phyloP scores from a whole-genome alignment of 2,113 vertebrate genomes.

The Mobula hypostoma region DNA sequence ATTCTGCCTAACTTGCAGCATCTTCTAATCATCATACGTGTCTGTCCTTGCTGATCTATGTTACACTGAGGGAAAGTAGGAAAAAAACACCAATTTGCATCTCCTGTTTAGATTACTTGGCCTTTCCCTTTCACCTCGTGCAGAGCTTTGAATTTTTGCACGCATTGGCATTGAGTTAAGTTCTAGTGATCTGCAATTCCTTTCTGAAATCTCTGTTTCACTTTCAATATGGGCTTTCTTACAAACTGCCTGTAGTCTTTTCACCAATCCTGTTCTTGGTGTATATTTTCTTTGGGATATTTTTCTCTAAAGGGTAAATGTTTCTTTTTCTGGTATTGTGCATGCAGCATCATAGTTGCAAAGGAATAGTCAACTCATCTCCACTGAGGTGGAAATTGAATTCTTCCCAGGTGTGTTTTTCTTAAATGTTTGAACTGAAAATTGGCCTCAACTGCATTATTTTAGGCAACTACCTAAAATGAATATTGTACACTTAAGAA shows the following conservation, averaged over 20 bases:
- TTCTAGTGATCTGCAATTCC: neutral
- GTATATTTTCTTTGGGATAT: neutral
- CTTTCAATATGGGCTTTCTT: neutral
- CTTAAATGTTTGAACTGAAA: neutral
- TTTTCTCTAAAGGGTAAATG: neutral
- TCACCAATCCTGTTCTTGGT: no score
- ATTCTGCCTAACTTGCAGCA: neutral
- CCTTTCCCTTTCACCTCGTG: neutral
- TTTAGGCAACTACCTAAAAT: neutral
- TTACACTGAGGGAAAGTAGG: neutral
- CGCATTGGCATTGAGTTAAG: neutral
- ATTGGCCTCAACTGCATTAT: no score
- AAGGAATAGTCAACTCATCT: neutral
- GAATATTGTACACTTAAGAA: no score
- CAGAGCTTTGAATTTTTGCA: neutral
- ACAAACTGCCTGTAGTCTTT: neutral
- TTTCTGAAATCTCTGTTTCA: neutral
- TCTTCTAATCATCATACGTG: neutral
- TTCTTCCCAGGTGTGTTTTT: no score
- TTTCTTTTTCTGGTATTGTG: neutral
- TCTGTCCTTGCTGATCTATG: neutral
- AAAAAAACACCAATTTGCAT: neutral
- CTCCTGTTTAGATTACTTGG: neutral
- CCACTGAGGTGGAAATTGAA: neutral
- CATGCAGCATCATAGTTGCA: neutral